Evolutionary conservation across 2,113 vertebrate species (phyloP), one percentile per base, ranked within the genome.

Genomic region (Oncorhynchus nerka): DNA sequence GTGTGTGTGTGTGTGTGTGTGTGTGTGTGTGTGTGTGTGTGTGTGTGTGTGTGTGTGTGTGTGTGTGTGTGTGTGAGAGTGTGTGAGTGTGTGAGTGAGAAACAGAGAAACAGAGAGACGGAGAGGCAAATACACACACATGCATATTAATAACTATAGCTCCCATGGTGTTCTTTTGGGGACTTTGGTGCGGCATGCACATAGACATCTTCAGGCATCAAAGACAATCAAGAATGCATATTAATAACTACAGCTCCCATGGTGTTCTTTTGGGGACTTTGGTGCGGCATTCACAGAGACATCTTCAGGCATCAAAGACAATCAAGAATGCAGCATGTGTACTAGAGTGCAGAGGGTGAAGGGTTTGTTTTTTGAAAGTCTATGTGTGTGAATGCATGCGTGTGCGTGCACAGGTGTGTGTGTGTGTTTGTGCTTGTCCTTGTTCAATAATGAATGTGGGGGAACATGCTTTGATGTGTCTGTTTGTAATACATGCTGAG

Each of bases 221-320:
- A 72, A 83, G 81, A 85, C 85, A 80, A 88, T 91, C 82, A 86
- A 75, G 84, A 79, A 79, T 90, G 77, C 84, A 76, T 39, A 39
- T 39, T 39, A 39, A 39, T 39, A 39, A 39, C 39, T 39, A 39
- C 2, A 39, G 39, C 39, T 45, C 39, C 39, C 39, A 45, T 45
- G 39, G 9, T 45, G 49, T 67, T 66, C 8, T 75, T 45, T 59
- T 78, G 45, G 69, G 3, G 57, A 15, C 70, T 30, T 59, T 78
- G 39, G 39, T 9, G 39, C 39, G 7, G 8, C 8, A 39, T 39
- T 2, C 7, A 39, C 39, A 45, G 9, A 45, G 9, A 45, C 39
- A 45, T 45, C 39, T 11, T 45, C 39, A 45, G 39, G 8, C 39
- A 45, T 45, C 78, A 28, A 72, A 83, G 81, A 85, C 85, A 80